Conservation (phyloP, 2,113 vertebrate genomes). For the Blennius ocellaris region DNA sequence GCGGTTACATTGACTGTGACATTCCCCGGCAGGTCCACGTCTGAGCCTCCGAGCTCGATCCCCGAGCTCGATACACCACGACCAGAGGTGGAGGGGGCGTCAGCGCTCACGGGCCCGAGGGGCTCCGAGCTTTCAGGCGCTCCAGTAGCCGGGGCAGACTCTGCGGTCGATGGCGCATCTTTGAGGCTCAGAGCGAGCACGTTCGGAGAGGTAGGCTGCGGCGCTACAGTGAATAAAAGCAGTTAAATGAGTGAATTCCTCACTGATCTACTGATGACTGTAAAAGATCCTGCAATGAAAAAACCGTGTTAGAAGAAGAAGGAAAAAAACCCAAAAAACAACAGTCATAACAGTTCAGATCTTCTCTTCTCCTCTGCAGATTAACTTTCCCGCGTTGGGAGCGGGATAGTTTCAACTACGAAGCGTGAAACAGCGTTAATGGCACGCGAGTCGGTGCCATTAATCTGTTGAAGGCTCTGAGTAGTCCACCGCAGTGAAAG, state of each 20-base stretch:
- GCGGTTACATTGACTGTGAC: constrained; percentile 59
- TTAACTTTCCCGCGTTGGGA: background rate
- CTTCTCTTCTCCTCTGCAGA: background rate
- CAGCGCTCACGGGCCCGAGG: constrained; percentile 19
- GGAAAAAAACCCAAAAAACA: too few species aligned
- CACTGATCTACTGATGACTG: constrained; percentile 25
- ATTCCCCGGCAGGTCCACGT: constrained; percentile 9
- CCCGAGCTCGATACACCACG: constrained; percentile 28
- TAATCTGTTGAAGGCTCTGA: constrained; percentile 76
- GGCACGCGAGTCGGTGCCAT: constrained; percentile 57
- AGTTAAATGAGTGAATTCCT: constrained; percentile 64
- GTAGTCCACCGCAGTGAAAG: constrained; percentile 74
- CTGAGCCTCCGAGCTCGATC: constrained; percentile 48
- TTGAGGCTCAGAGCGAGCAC: constrained; percentile 66
- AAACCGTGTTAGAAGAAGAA: constrained; percentile 39
- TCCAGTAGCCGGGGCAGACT: constrained; percentile 42
- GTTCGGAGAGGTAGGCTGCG: constrained; percentile 70
- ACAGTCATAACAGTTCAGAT: too few species aligned
- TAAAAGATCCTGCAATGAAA: constrained; percentile 57
- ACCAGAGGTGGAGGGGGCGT: constrained; percentile 24
- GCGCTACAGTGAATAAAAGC: constrained; percentile 76
- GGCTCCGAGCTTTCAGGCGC: constrained; percentile 22
- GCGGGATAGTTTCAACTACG: background rate
- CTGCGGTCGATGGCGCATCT: constrained; percentile 45
- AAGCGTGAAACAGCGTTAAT: constrained; percentile 68